phyloP scores from a whole-genome alignment of 1,140 invertebrate species.

The Pseudomyrmex sp. region DNA sequence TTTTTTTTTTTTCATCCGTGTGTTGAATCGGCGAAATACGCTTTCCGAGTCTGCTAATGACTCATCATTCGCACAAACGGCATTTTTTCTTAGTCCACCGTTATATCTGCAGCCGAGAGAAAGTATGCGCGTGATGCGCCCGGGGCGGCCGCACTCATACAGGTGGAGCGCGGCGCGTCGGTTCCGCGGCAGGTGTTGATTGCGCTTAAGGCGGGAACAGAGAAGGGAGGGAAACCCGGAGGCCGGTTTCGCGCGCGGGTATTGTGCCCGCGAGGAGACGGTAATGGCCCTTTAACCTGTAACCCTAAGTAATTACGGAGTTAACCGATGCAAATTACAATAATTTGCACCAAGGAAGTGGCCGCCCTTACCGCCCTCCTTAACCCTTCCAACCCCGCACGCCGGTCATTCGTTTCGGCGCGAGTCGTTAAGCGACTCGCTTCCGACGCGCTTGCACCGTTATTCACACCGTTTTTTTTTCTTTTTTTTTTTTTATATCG shows the following conservation, averaged over 20 bases:
- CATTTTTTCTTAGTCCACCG: background rate
- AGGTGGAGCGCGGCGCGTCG: conserved; percentile 12
- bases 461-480: conserved; percentile 69
- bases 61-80: conserved; percentile 19
- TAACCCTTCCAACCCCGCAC: conserved; percentile 36
- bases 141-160: background rate
- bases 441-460: conserved; percentile 58
- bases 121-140: conserved; percentile 1
- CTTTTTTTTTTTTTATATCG: conserved; percentile 26
- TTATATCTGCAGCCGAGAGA: conserved; percentile 9
- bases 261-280: conserved; percentile 73
- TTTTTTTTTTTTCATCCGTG: no score
- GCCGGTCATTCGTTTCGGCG: conserved; percentile 67
- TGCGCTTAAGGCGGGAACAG: conserved; percentile 54
- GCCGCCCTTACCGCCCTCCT: conserved; percentile 49
- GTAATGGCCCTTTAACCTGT: conserved; percentile 79
- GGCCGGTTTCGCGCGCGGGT: conserved; percentile 59
- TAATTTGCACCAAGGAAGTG: conserved; percentile 77
- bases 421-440: conserved; percentile 62
- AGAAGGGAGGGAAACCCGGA: conserved; percentile 55
- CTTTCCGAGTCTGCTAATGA: background rate
- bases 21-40: no score
- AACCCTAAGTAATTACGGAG: conserved; percentile 78
- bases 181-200: conserved; percentile 73
- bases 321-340: conserved; percentile 81